phyloP scores from a whole-genome alignment of 1,140 invertebrate genomes.

The Drosophila albomicans region DNA sequence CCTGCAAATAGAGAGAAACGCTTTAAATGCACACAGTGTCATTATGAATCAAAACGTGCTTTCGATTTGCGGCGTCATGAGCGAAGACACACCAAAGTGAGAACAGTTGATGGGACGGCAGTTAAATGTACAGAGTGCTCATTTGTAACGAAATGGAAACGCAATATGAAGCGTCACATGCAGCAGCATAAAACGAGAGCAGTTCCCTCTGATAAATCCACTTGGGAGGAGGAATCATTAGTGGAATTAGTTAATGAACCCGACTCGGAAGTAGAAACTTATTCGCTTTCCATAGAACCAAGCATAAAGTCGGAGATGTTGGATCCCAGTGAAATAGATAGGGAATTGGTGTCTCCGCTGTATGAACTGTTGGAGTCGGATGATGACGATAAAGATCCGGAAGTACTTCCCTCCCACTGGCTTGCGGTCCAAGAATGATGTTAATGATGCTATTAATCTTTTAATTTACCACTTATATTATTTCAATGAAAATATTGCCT shows the following conservation, averaged over 20 bases:
- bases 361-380: slow-evolving; percentile 11
- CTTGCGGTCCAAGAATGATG: neutral
- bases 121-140: slow-evolving; percentile 30
- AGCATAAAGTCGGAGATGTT: neutral
- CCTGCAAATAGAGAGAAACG: neutral
- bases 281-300: neutral
- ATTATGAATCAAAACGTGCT: slow-evolving; percentile 30
- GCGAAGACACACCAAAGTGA: slow-evolving; percentile 7
- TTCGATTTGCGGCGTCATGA: slow-evolving; percentile 34
- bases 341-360: neutral
- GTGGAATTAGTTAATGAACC: slow-evolving; percentile 2
- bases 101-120: slow-evolving; percentile 16
- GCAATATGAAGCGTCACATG: slow-evolving; percentile 34
- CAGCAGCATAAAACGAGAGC: slow-evolving; percentile 6
- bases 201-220: neutral
- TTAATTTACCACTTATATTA: neutral
- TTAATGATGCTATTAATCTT: neutral
- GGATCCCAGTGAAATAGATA: neutral
- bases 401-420: slow-evolving; percentile 21
- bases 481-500: neutral
- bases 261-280: neutral
- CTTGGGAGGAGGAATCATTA: neutral
- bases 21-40: slow-evolving; percentile 22
- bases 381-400: neutral
- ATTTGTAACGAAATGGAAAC: slow-evolving; percentile 41